Evolutionary conservation across 2,113 vertebrate species (phyloP).

Genomic region (Meriones unguiculatus): DNA sequence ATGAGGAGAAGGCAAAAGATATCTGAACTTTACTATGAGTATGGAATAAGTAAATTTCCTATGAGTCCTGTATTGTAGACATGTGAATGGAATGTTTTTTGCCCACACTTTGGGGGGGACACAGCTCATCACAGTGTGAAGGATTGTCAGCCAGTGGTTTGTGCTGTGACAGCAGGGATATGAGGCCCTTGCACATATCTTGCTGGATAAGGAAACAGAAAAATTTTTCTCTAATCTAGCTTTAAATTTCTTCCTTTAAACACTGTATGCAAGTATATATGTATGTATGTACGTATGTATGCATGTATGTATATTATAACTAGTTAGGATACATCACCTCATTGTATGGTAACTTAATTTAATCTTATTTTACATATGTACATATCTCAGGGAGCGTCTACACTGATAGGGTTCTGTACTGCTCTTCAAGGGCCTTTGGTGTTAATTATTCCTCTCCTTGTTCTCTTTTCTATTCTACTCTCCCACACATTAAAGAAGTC

Average conservation of each 20-base stretch:
- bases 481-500: not conserved
- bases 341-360: not conserved
- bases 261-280: not conserved
- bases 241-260: not conserved
- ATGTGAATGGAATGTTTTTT: not conserved
- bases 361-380: not conserved
- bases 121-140: no score
- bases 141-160: not conserved
- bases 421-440: not conserved
- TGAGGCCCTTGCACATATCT: no score
- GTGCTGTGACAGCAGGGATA: not conserved
- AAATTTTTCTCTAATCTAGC: not conserved
- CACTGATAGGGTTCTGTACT: not conserved
- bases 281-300: no score
- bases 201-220: not conserved
- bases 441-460: not conserved
- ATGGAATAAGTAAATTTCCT: not conserved
- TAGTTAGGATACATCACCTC: not conserved
- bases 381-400: not conserved
- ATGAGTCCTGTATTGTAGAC: not conserved
- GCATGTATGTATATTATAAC: not conserved
- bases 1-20: not conserved
- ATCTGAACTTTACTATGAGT: conserved; percentile 33
- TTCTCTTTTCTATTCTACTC: not conserved
- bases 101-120: not conserved